phyloP scores from a whole-genome alignment of 1,140 invertebrate genomes.

The Grapholita molesta region DNA sequence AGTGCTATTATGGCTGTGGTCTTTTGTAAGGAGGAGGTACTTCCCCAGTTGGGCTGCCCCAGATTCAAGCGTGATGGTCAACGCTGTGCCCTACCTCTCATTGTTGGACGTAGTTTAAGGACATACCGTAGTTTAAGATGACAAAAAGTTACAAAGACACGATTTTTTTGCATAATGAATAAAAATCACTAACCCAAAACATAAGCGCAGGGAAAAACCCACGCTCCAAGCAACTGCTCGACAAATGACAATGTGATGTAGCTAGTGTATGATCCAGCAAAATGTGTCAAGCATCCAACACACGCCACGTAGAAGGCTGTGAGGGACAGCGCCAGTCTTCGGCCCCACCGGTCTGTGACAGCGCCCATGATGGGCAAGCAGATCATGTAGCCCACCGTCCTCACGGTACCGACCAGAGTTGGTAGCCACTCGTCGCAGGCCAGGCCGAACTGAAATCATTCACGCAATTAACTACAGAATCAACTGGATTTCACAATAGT shows the following conservation, averaged over 20 bases:
- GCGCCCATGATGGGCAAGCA: conserved; percentile 80
- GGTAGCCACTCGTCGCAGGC: conserved; percentile 79
- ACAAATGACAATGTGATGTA: conserved; percentile 77
- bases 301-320: conserved; percentile 73
- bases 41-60: too few species aligned
- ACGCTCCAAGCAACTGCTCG: neutral
- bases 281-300: conserved; percentile 79
- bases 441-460: conserved; percentile 24
- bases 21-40: too few species aligned
- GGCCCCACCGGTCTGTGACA: conserved; percentile 79
- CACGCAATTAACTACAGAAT: too few species aligned
- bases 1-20: too few species aligned
- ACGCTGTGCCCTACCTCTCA: too few species aligned
- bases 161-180: neutral
- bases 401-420: conserved; percentile 81
- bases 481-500: too few species aligned
- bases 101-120: too few species aligned
- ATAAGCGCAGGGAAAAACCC: neutral
- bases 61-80: too few species aligned
- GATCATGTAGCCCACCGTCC: conserved; percentile 81
- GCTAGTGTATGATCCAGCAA: conserved; percentile 79
- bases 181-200: neutral
- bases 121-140: too few species aligned
- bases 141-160: too few species aligned
- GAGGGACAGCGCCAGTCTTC: conserved; percentile 78